Conservation (phyloP, 2,888 invertebrate species). For the Brenthis daphne region DNA sequence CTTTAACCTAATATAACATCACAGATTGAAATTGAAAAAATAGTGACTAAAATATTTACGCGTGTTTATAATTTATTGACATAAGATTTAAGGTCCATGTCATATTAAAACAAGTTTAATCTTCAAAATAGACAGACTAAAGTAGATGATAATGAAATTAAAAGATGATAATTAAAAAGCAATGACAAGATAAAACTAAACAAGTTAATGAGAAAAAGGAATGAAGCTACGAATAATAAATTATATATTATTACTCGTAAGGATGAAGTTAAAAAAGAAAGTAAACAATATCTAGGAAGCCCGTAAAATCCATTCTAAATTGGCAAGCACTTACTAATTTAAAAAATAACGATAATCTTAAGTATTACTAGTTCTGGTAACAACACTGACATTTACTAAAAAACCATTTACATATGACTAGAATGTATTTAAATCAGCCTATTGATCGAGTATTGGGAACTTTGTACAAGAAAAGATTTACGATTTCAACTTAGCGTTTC, state of each 20-base stretch:
- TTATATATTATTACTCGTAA: slow-evolving; percentile 51
- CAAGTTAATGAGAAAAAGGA: too few species aligned
- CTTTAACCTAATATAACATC: slow-evolving; percentile 81
- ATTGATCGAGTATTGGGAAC: slow-evolving; percentile 32
- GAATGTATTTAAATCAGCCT: slow-evolving; percentile 50
- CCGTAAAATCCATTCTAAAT: slow-evolving; percentile 68
- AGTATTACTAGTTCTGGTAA: slow-evolving; percentile 74
- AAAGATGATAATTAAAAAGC: slow-evolving; percentile 48
- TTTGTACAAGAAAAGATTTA: slow-evolving; percentile 38
- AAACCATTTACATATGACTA: slow-evolving; percentile 64
- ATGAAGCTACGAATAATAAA: slow-evolving; percentile 41
- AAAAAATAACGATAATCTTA: slow-evolving; percentile 74
- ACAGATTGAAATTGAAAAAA: slow-evolving; percentile 62
- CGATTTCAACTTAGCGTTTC: slow-evolving; percentile 33
- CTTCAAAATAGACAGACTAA: slow-evolving; percentile 42
- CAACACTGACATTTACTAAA: slow-evolving; percentile 76
- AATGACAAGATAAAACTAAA: slow-evolving; percentile 5
- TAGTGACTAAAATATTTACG: background rate
- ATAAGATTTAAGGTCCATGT: background rate
- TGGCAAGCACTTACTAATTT: slow-evolving; percentile 75
- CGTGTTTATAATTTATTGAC: background rate
- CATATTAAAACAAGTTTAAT: background rate
- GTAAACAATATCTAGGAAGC: slow-evolving; percentile 47
- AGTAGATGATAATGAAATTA: slow-evolving; percentile 46
- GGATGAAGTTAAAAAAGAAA: slow-evolving; percentile 54